Percentiles rank a stretch among this genome's conserved stretches.
Evolutionary conservation across 2,113 vertebrate species (phyloP).

Genomic region (Cairina moschata): DNA sequence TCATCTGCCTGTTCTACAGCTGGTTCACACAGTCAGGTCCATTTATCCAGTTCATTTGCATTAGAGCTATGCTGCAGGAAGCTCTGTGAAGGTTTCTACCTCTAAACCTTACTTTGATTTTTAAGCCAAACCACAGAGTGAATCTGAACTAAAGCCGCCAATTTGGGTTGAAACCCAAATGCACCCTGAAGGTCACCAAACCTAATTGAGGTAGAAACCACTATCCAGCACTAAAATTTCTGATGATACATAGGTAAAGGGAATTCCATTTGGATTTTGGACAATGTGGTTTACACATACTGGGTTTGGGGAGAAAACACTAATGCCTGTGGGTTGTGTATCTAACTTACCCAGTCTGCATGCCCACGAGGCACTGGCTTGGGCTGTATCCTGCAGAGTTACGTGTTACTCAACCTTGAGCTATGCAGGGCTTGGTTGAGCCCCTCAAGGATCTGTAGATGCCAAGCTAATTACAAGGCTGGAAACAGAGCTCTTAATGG

Average conservation of each 20-base stretch:
- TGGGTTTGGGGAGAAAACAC: background rate
- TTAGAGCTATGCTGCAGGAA: background rate
- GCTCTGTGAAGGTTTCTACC: background rate
- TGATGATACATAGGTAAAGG: fast-evolving
- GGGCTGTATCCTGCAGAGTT: background rate
- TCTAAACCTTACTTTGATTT: background rate
- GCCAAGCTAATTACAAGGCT: background rate
- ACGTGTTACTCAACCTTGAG: too few species aligned
- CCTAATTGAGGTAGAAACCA: conserved; percentile 14
- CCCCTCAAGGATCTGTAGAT: fast-evolving
- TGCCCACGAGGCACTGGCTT: background rate
- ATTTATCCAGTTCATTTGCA: background rate
- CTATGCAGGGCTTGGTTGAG: background rate
- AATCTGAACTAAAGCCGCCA: conserved; percentile 4
- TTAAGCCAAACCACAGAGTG: background rate
- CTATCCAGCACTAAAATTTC: background rate
- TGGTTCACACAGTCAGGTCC: background rate
- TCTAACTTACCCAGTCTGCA: background rate
- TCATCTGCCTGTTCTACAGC: background rate
- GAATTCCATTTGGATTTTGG: background rate
- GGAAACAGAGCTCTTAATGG: background rate
- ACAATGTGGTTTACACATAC: background rate
- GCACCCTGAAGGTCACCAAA: background rate
- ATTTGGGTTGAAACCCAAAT: background rate
- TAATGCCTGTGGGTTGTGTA: background rate